Conservation (phyloP, 2,888 invertebrate species). For the Xanthostigma xanthostigma region DNA sequence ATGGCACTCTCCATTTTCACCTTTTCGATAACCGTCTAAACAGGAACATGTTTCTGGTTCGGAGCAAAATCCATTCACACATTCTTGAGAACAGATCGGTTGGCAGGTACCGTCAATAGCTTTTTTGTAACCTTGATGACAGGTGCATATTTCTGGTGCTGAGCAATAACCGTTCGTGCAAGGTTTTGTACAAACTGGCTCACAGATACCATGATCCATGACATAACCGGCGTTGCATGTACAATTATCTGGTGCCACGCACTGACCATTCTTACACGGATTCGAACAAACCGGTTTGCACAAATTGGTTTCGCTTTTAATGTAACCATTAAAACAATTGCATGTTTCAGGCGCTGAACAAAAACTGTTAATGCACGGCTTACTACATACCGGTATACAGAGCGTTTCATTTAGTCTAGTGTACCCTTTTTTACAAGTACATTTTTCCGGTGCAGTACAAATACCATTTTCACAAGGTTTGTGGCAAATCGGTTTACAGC, state of each 20-base stretch:
- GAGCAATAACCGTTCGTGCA: slow-evolving; percentile 2
- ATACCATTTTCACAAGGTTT: slow-evolving; percentile 10
- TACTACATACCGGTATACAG: background rate
- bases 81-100: too few relatives aligned
- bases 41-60: too few relatives aligned
- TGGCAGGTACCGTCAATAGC: too few relatives aligned
- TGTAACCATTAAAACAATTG: slow-evolving; percentile 22
- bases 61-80: too few relatives aligned
- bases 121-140: too few relatives aligned
- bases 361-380: slow-evolving; percentile 17
- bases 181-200: slow-evolving; percentile 4
- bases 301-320: background rate
- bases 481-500: slow-evolving; percentile 10
- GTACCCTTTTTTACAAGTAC: background rate
- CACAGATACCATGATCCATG: background rate
- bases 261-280: slow-evolving; percentile 8
- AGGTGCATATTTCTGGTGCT: background rate
- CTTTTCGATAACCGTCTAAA: too few relatives aligned
- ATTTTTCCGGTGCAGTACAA: slow-evolving; percentile 8
- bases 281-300: background rate
- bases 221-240: background rate
- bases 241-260: slow-evolving; percentile 3
- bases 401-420: too few relatives aligned
- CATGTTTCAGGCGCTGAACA: slow-evolving; percentile 25
- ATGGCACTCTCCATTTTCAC: slow-evolving; percentile 4